These are phyloP conservation scores for Pissodes strobi DNA, from an alignment of 1,140 invertebrate species.

Conservation along the genomic window DNA sequence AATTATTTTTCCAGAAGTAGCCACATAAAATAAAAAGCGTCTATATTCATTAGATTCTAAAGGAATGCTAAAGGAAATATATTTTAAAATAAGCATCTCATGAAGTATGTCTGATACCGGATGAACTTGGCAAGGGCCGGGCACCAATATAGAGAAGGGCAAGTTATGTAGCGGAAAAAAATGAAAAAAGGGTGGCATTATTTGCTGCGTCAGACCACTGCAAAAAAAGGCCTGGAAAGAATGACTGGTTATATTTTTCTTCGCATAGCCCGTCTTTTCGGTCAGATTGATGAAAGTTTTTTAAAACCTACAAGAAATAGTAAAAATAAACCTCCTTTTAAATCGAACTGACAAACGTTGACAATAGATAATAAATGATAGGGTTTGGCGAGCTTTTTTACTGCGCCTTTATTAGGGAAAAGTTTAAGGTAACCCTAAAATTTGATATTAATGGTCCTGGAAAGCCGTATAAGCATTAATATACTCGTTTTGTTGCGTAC, in stretches of 20 bases:
- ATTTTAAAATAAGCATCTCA: too few relatives aligned
- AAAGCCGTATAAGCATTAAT: too few relatives aligned
- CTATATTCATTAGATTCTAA: too few relatives aligned
- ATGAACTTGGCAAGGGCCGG: too few relatives aligned
- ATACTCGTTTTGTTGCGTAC: too few relatives aligned
- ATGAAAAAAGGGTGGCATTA: conserved; percentile 39
- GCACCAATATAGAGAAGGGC: conserved; percentile 27
- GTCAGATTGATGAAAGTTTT: conserved; percentile 49
- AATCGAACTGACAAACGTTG: conserved; percentile 48
- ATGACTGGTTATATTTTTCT: conserved; percentile 48
- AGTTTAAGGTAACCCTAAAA: conserved; percentile 30
- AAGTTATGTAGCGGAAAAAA: conserved; percentile 44
- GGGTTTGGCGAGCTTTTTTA: conserved; percentile 31
- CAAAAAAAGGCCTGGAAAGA: conserved; percentile 35
- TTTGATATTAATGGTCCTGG: conserved; percentile 27
- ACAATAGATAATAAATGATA: conserved; percentile 49
- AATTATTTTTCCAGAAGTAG: too few relatives aligned
- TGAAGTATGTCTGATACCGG: too few relatives aligned
- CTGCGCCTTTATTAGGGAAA: conserved; percentile 21
- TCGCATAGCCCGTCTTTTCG: conserved; percentile 15
- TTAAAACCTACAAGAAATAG: conserved; percentile 49
- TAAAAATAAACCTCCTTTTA: conserved; percentile 49
- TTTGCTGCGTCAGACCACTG: conserved; percentile 45
- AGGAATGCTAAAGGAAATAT: too few relatives aligned
- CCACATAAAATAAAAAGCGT: too few relatives aligned